Base-by-base conservation (phyloP, 2,888 invertebrate species). In the Euplexia lucipara region DNA sequence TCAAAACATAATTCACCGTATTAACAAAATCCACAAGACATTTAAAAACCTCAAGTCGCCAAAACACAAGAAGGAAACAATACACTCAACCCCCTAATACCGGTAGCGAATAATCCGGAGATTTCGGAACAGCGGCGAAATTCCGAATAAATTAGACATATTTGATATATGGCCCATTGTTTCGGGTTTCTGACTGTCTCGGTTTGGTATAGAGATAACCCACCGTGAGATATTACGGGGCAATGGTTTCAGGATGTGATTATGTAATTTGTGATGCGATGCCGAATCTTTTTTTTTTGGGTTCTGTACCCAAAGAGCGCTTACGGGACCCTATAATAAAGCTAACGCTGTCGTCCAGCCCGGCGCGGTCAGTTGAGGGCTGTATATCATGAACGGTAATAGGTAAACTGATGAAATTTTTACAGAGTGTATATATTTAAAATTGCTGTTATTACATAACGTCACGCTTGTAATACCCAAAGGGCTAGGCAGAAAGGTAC, bases 91-190 rank as follows among this genome's bases (percentile, higher is more conserved):
- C 49, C 77, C 53, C 48, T 73, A 79, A 81, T 66, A 60, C 77
- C 68, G 53, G 65, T 41, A 69, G 49, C 44, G 39, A 64, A 70
- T 80, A 81, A 81, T 75, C 77, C 78, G 57, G 70, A 72, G 78
- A 78, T 75, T 82, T 68, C 67, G 68, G 59, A 70, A 26, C 64
- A 65, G 57, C 69, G 68, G 52, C 64, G 75, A 53, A 54, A 75
- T 78, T 73, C 68, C 49, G 78, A 70, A 80, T 82, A 80, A 82
- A 80, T 80, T 82, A 82, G 75, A 75, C 78, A 72, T 75, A 73
- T 82, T 80, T 82, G 82, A 82, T 78, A 80, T 74, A 82, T 69
- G 42, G 66, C 8, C 72, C 78, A 80, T 82, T 82, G 82, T 82
- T 82, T 66, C 49, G 69, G 64, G 54, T 64, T 62, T 64, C 66